Percentiles rank a stretch among this genome's conserved stretches.
phyloP scores from a whole-genome alignment of 2,888 invertebrate species.

The Macrophya annulata region DNA sequence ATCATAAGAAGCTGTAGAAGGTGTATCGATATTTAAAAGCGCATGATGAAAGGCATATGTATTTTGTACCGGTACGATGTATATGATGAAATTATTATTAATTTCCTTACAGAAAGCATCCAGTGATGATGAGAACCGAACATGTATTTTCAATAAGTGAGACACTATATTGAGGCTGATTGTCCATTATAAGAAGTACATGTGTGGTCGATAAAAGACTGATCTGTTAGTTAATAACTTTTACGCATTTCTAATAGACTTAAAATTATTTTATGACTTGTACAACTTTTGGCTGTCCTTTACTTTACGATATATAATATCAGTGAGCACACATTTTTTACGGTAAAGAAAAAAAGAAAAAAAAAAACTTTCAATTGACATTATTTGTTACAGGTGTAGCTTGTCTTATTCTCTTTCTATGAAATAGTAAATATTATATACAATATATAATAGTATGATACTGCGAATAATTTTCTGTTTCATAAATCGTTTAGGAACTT shows the following conservation, averaged over 20 bases:
- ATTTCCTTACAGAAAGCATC: neutral
- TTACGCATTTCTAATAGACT: neutral
- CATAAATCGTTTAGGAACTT: neutral
- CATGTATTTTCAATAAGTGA: slow-evolving; percentile 40
- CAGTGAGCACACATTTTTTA: neutral
- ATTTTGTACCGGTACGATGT: neutral
- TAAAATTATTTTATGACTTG: slow-evolving; percentile 1
- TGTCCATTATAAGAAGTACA: neutral
- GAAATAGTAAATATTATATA: neutral
- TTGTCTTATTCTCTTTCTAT: neutral
- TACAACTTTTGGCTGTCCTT: neutral
- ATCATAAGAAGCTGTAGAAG: neutral
- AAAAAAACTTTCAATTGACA: neutral
- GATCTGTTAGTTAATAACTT: slow-evolving; percentile 10
- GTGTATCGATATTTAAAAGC: neutral
- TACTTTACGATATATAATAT: neutral
- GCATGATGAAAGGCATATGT: neutral
- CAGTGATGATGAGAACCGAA: neutral
- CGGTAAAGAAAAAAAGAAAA: neutral
- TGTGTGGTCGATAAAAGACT: slow-evolving; percentile 35
- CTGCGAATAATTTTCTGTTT: slow-evolving; percentile 2
- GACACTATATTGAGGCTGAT: slow-evolving; percentile 27
- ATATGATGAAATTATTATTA: neutral
- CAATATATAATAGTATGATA: neutral
- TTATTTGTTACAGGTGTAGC: neutral